Percentiles rank a stretch among this genome's conserved stretches.
phyloP scores from a whole-genome alignment of 2,888 invertebrate species.

The Geophilus truncorum region DNA sequence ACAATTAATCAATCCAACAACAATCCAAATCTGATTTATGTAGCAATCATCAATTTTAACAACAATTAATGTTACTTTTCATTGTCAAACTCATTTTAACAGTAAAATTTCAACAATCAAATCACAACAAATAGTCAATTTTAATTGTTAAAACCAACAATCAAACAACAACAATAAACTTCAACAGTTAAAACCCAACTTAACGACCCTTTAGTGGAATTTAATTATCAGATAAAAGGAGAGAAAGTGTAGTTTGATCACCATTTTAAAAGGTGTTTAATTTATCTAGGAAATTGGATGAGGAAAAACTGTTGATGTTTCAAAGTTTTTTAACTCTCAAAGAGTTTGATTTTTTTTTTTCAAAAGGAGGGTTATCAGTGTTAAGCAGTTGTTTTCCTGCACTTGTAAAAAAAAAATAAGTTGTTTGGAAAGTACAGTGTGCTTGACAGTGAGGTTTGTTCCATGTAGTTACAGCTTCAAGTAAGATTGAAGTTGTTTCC shows the following conservation, averaged over 20 bases:
- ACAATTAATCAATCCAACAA: no score
- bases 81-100: no score
- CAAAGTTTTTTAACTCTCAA: not conserved
- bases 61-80: no score
- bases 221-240: no score
- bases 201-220: no score
- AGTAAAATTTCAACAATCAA: no score
- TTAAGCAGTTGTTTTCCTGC: not conserved
- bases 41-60: no score
- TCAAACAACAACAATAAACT: no score
- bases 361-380: not conserved
- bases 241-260: not conserved
- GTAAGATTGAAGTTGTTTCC: slow-evolving; percentile 17
- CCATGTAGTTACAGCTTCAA: slow-evolving; percentile 9
- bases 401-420: not conserved
- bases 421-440: slow-evolving; percentile 7
- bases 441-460: slow-evolving; percentile 1
- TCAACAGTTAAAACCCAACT: no score
- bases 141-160: no score
- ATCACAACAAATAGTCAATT: no score
- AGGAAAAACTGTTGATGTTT: not conserved
- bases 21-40: no score
- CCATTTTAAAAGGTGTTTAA: not conserved
- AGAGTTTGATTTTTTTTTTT: not conserved
- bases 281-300: not conserved